A percentile compares a stretch with the other conserved stretches of the same genome.
Conservation (phyloP, 2,888 invertebrate genomes). For the Drosophila kanekoi region DNA sequence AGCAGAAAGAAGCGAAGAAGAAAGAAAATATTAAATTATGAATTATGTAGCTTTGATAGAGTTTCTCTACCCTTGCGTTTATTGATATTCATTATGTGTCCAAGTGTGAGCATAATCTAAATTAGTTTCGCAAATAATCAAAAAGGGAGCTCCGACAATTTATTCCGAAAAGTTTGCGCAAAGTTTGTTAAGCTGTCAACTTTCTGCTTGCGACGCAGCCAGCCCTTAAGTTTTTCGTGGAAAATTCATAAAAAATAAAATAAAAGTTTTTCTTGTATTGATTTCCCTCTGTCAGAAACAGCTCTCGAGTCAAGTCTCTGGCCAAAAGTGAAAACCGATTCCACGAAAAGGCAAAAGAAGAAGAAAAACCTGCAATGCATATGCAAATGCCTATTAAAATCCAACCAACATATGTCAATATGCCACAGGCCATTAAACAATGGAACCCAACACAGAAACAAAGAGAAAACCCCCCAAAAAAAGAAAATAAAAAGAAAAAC, state of each 20-base stretch:
- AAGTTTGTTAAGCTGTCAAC: constrained; percentile 5
- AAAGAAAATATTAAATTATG: not conserved
- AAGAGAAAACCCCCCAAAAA: constrained; percentile 1
- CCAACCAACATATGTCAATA: constrained; percentile 64
- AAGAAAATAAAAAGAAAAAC: constrained; percentile 27
- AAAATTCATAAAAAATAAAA: constrained; percentile 6
- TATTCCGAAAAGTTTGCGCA: constrained; percentile 6
- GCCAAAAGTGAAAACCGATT: constrained; percentile 7
- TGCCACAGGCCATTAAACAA: constrained; percentile 53
- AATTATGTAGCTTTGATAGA: constrained; percentile 6
- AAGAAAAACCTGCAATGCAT: constrained; percentile 29
- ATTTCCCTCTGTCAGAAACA: constrained; percentile 21
- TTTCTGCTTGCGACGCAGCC: not conserved
- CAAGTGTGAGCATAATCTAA: constrained; percentile 2
- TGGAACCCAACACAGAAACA: constrained; percentile 6
- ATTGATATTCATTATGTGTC: constrained; percentile 7
- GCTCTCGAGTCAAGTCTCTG: constrained; percentile 7
- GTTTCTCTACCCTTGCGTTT: constrained; percentile 2
- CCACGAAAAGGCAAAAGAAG: not conserved
- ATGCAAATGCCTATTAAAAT: constrained; percentile 61
- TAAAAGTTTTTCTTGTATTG: constrained; percentile 32
- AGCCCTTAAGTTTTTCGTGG: not conserved
- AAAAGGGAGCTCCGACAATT: not conserved
- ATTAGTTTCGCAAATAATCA: constrained; percentile 20
- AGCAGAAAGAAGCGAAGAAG: not conserved